phyloP scores from a whole-genome alignment of 2,797 vertebrate genomes.

The Bovichtus diacanthus region DNA sequence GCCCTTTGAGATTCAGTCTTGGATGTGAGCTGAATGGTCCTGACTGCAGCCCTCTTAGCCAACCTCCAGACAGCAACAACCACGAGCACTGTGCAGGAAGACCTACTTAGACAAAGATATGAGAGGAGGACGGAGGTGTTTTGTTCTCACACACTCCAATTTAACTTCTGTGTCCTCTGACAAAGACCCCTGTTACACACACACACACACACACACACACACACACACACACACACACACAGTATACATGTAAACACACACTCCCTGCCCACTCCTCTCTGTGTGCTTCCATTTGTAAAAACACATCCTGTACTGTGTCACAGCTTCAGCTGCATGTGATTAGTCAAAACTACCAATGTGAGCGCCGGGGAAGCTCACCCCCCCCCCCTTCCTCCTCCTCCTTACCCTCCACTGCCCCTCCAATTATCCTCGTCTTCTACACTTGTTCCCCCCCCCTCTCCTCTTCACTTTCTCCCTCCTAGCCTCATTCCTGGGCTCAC shows the following conservation, averaged over 20 bases:
- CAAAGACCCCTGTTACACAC: slow-evolving; percentile 17
- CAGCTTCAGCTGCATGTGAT: slow-evolving; percentile 45
- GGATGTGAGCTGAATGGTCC: neutral
- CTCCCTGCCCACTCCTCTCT: neutral
- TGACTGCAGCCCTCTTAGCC: neutral
- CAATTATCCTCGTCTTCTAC: slow-evolving; percentile 27
- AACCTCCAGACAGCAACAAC: neutral
- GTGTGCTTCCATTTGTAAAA: slow-evolving; percentile 49
- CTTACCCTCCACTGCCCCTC: slow-evolving; percentile 13
- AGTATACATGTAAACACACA: neutral
- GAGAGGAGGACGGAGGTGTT: neutral
- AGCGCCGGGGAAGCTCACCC: neutral
- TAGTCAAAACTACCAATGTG: slow-evolving; percentile 47
- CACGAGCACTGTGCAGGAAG: too few species aligned
- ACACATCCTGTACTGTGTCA: slow-evolving; percentile 40
- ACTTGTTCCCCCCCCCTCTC: neutral
- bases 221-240: slow-evolving; percentile 3
- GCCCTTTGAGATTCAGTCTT: neutral
- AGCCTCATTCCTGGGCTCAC: neutral
- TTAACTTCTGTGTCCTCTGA: slow-evolving; percentile 14
- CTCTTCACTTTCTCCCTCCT: neutral
- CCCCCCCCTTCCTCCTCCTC: neutral
- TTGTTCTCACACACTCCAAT: neutral
- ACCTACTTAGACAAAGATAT: too few species aligned
- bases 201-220: neutral